Conservation (phyloP, 1,140 invertebrate species). For the Pomacea maculata region DNA sequence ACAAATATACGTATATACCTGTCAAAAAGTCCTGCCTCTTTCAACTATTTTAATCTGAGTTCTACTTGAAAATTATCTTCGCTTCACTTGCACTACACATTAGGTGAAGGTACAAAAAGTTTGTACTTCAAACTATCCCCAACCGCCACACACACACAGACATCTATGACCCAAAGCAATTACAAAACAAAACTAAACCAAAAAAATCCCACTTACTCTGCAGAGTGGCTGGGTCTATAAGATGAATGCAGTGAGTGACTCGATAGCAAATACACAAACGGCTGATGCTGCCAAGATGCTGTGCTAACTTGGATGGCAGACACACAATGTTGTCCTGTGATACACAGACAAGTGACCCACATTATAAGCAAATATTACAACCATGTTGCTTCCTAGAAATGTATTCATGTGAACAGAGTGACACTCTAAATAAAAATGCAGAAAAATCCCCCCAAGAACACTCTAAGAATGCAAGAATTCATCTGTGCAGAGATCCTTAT, state of each 20-base stretch:
- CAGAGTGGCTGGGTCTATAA: slow-evolving; percentile 92
- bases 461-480: background rate
- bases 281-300: slow-evolving; percentile 90
- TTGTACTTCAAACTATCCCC: no score
- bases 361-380: background rate
- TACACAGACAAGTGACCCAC: background rate
- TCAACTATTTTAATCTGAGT: no score
- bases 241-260: slow-evolving; percentile 87
- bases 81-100: no score
- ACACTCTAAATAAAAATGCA: background rate
- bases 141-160: no score
- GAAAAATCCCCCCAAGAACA: background rate
- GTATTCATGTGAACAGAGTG: background rate
- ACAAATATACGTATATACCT: no score
- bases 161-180: background rate
- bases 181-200: background rate
- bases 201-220: slow-evolving; percentile 75
- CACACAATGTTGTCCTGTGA: slow-evolving; percentile 87
- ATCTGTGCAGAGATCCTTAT: no score
- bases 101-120: no score
- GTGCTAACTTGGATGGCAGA: slow-evolving; percentile 85
- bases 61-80: no score
- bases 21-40: no score
- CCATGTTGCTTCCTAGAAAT: background rate
- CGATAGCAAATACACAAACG: slow-evolving; percentile 89